Conservation (phyloP, 2,888 invertebrate species). For the Lacanobia oleracea region DNA sequence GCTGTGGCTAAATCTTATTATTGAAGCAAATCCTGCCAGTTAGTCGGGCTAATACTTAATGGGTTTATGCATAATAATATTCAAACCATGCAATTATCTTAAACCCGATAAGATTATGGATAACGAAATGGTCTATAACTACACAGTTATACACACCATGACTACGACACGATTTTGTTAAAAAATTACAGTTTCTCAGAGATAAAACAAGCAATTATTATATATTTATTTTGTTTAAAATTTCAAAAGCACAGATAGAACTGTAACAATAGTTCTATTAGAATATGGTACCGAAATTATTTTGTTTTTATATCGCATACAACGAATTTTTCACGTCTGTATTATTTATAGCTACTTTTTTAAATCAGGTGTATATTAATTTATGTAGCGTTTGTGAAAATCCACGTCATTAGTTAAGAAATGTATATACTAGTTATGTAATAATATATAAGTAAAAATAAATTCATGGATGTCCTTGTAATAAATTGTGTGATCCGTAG, state of each 20-base stretch:
- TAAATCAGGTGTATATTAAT: background rate
- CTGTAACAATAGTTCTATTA: background rate
- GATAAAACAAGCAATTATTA: background rate
- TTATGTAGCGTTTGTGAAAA: slow-evolving; percentile 22
- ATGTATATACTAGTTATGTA: slow-evolving; percentile 79
- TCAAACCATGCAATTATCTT: slow-evolving; percentile 30
- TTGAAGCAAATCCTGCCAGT: slow-evolving; percentile 28
- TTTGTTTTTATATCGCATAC: slow-evolving; percentile 47
- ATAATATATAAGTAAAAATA: slow-evolving; percentile 69
- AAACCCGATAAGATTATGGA: slow-evolving; percentile 16
- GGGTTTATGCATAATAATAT: slow-evolving; percentile 29
- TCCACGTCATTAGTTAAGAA: slow-evolving; percentile 52
- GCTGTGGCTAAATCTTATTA: slow-evolving; percentile 30
- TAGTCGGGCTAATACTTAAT: slow-evolving; percentile 37
- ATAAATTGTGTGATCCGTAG: slow-evolving; percentile 85
- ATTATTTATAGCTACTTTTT: slow-evolving; percentile 3
- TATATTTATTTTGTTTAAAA: background rate
- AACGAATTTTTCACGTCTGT: slow-evolving; percentile 54
- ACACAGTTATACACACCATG: background rate
- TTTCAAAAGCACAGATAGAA: background rate
- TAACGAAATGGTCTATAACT: background rate
- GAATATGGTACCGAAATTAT: background rate
- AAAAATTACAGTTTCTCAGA: background rate
- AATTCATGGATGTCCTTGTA: slow-evolving; percentile 79
- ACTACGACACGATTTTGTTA: background rate